Base-by-base conservation (phyloP, 2,113 vertebrate genomes). In the Myotis brandtii region DNA sequence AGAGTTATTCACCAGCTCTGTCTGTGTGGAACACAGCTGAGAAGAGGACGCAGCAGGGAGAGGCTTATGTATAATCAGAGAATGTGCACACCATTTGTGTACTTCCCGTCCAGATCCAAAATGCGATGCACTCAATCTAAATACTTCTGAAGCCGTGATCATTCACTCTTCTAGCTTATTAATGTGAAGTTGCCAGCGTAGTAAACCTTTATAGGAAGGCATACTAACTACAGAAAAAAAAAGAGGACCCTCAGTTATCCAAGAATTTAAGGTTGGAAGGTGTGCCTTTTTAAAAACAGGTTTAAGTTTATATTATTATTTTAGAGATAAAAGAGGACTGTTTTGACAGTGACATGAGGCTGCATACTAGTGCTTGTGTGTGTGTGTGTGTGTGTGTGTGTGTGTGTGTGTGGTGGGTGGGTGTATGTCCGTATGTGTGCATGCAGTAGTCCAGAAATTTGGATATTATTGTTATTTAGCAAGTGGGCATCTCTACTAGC, bases 11-110 rank as follows among this genome's bases (percentile, higher is more conserved):
- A 16, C 2, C 11, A 80, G 50, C 11, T 20, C 40, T 70, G 1
- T 66, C 17, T 59, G 0, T 0, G 2, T 59, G 25, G 37, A 52
- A 40, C 52, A 54, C 34, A 50, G 14, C 56, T 54, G 30, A 83
- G 56, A 89, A 3, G 6, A 23, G 32, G 16, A 12, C 1, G 4
- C 32, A 5, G 52, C 79, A 6, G 30, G 21, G 50, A 50, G 32
- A 27, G 34, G 25, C 14, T 9, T 23, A 5, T 20, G 1, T 32
- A 9, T 18, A 56, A 6, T 5, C 34, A n/a, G 9, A 64, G 59
- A 72, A 16, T 1, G 5, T 25, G 13, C 12, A 14, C 2, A 7
- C 0, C 34, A 18, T 20, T 56, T 40, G 2, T 25, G 1, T 11
- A 6, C 16, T n/a, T 21, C 3, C 30, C 6, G 70, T 10, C 27